phyloP scores from a whole-genome alignment of 2,797 vertebrate genomes.

The Hybognathus amarus region DNA sequence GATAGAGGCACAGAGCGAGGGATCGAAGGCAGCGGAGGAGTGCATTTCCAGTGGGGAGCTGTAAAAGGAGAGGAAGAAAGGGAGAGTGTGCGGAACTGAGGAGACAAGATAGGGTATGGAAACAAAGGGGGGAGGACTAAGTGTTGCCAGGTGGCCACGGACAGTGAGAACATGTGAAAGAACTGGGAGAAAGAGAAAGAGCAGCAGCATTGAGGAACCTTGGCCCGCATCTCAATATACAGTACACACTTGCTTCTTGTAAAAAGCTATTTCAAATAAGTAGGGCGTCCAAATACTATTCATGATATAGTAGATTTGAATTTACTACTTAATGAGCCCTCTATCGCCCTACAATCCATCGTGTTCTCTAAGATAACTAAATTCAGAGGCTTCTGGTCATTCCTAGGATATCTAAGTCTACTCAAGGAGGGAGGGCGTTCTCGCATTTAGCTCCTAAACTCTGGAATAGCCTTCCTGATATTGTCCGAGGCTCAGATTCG shows the following conservation, averaged over 20 bases:
- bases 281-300: background rate
- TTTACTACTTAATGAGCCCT: no score
- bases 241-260: background rate
- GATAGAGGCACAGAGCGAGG: conserved; percentile 50
- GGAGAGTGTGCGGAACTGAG: conserved; percentile 34
- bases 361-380: no score
- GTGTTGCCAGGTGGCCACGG: conserved; percentile 47
- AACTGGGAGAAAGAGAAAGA: conserved; percentile 5
- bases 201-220: background rate
- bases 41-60: conserved; percentile 39
- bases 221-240: background rate
- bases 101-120: conserved; percentile 38
- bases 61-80: conserved; percentile 44
- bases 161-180: conserved; percentile 35
- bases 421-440: no score
- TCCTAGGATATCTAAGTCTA: no score
- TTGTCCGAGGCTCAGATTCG: no score
- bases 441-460: no score
- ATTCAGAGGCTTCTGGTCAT: no score
- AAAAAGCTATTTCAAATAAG: conserved; percentile 9
- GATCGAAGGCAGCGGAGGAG: conserved; percentile 44
- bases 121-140: conserved; percentile 31
- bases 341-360: no score
- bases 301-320: conserved; percentile 4
- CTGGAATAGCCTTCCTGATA: no score